phyloP scores from a whole-genome alignment of 1,140 invertebrate species.

The Acromyrmex heyeri region DNA sequence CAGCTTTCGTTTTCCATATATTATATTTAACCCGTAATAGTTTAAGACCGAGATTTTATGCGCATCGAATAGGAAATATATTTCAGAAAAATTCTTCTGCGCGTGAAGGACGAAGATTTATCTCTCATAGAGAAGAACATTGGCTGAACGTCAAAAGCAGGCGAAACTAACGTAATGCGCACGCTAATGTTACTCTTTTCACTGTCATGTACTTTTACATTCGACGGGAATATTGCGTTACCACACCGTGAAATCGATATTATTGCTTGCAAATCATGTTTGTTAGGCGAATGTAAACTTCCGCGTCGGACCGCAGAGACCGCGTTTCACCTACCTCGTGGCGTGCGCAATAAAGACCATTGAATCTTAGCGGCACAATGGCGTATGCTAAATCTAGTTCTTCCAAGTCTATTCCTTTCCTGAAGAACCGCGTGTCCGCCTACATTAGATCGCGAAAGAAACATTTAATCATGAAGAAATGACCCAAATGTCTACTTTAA shows the following conservation, averaged over 20 bases:
- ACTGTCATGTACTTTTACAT: background rate
- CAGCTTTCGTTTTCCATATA: background rate
- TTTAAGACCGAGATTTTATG: background rate
- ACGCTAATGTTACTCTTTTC: background rate
- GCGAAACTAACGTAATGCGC: background rate
- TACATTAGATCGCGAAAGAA: slow-evolving; percentile 7
- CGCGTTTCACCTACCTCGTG: slow-evolving; percentile 21
- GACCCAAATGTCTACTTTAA: background rate
- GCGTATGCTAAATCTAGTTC: slow-evolving; percentile 44
- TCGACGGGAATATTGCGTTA: slow-evolving; percentile 12
- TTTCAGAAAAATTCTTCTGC: background rate
- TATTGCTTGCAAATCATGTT: slow-evolving; percentile 41
- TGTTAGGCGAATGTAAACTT: slow-evolving; percentile 41
- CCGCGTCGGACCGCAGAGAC: slow-evolving; percentile 25
- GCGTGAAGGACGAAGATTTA: background rate
- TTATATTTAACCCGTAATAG: background rate
- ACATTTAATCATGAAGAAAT: background rate
- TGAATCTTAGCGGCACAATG: slow-evolving; percentile 26
- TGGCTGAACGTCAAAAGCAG: background rate
- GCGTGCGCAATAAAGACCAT: slow-evolving; percentile 39
- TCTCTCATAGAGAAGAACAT: background rate
- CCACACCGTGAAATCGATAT: slow-evolving; percentile 42
- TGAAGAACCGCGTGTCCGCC: background rate
- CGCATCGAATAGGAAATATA: background rate
- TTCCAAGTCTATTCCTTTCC: background rate